Base-by-base conservation (phyloP, 2,888 invertebrate species). In the Melanchra persicariae region DNA sequence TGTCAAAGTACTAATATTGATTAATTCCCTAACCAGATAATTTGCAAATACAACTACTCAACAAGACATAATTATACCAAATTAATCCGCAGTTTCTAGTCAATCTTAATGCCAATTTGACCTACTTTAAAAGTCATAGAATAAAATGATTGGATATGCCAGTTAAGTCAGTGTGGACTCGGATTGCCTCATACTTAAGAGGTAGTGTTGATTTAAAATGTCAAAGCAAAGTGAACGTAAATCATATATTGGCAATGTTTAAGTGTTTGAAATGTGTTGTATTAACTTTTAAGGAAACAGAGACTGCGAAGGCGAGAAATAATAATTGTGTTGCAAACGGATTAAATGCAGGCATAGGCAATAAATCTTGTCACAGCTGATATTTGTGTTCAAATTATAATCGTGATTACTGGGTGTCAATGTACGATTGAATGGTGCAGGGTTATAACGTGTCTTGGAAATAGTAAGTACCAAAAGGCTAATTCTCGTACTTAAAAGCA, bases 201-300 rank as follows among this genome's bases (percentile, higher is more conserved):
- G 52, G 61, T 69, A 45, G 70, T 78, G 73, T 81, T 81, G 81
- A 83, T 83, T 78, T 81, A 70, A 83, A 83, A 83, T 75, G 78
- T 83, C 78, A 81, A 81, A 70, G 68, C 34, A 26, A 69, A 78
- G 73, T 73, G 78, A 81, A 83, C 73, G 83, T 70, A 67, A 78
- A 83, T 80, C 51, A 75, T 60, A 58, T 49, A 67, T 65, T 73
- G 40, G 61, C 67, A 59, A 73, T 60, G 17, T 67, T 59, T 58
- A 70, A 40, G 60, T 58, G 52, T 61, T 68, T 49, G 45, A 68
- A 79, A 74, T 78, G 63, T 65, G 57, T 64, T 47, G 47, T 45
- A 52, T 59, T 66, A 77, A 63, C 34, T 73, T 52, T 37, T 62
- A 71, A 65, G 76, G 71, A 68, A 80, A 71, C 4, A 70, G 51